Conservation (phyloP, 2,797 vertebrate genomes). For the Orientallactaga sibirica region DNA sequence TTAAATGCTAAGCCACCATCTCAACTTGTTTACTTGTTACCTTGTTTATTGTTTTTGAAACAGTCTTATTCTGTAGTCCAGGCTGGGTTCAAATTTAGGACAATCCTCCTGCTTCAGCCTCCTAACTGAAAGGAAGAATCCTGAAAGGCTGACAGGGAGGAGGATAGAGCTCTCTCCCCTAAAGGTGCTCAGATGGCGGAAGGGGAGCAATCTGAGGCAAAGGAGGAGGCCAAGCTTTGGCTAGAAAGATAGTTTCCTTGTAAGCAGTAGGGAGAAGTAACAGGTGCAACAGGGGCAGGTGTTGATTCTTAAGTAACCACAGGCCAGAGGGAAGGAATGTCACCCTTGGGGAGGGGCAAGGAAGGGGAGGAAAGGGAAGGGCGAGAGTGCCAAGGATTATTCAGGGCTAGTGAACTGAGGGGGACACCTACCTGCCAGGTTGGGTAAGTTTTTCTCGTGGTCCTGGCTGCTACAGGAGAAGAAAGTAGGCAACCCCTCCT, state of each 20-base stretch:
- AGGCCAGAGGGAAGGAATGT: conserved; percentile 4
- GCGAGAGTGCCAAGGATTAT: neutral
- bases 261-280: neutral
- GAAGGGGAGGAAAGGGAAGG: neutral
- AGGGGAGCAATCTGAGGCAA: neutral
- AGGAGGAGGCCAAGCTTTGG: neutral
- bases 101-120: neutral
- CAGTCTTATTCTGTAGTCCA: neutral
- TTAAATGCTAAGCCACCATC: too few relatives aligned
- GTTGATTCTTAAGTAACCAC: conserved; percentile 18
- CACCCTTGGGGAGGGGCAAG: neutral
- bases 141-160: neutral
- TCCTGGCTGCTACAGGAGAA: neutral
- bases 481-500: neutral
- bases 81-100: neutral
- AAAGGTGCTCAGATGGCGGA: neutral
- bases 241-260: neutral
- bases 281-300: neutral
- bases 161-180: neutral
- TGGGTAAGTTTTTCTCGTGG: neutral
- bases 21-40: too few relatives aligned
- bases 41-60: neutral
- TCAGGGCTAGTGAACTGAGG: too few relatives aligned
- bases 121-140: neutral
- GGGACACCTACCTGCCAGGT: too few relatives aligned